A percentile compares a stretch with the other conserved stretches of the same genome.
These are phyloP conservation scores for Chrysogorgia sp. DNA, from an alignment of 92 coral and sea anemone genomes.

Conservation along the genomic window DNA sequence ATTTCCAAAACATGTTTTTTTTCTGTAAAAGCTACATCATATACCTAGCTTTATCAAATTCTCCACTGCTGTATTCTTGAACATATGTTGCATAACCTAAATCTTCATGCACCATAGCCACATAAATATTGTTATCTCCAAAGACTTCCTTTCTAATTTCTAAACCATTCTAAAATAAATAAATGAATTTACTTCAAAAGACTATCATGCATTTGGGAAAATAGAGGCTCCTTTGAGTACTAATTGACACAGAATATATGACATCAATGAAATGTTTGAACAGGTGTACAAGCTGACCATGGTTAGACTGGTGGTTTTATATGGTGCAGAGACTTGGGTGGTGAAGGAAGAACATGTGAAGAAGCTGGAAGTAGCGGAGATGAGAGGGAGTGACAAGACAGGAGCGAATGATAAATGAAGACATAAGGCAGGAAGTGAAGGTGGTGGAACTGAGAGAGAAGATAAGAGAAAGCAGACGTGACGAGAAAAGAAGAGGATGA, in stretches of 20 bases:
- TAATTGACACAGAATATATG: no score
- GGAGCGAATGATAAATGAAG: no score
- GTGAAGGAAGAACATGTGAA: not conserved
- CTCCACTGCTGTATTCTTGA: constrained; percentile 92
- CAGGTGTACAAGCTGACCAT: not conserved
- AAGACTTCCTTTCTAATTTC: constrained; percentile 74
- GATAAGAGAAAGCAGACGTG: no score
- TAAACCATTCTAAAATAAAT: constrained; percentile 72
- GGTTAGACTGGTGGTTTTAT: no score
- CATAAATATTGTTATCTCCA: constrained; percentile 86
- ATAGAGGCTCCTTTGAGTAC: no score
- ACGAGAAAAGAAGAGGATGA: no score
- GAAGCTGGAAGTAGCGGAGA: not conserved
- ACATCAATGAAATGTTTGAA: not conserved
- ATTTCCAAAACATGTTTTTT: no score
- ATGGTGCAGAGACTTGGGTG: no score
- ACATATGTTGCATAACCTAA: constrained; percentile 94
- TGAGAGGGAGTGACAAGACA: not conserved
- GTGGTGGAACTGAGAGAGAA: no score
- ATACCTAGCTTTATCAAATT: constrained; percentile 94
- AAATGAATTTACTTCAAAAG: not conserved
- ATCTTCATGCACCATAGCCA: constrained; percentile 96
- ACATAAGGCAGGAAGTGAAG: no score
- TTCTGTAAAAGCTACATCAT: not conserved
- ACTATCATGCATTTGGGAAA: no score